phyloP scores from a whole-genome alignment of 35 echinoderm and acorn worm species.

The Chiridota heheva region DNA sequence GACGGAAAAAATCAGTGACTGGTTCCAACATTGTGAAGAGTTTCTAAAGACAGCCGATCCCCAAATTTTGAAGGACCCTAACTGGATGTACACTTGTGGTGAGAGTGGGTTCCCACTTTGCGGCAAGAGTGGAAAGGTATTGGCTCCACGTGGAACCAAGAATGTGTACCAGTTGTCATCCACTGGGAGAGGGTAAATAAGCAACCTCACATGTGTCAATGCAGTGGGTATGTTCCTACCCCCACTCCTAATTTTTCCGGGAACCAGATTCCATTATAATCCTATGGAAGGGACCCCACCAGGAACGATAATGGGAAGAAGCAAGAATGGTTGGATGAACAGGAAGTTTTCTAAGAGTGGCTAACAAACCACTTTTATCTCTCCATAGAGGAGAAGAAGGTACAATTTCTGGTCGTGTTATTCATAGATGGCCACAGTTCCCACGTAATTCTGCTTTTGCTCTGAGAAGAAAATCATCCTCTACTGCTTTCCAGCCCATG shows the following conservation, averaged over 20 bases:
- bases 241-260: slow-evolving; percentile 27
- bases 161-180: slow-evolving; percentile 16
- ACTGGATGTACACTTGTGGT: slow-evolving; percentile 18
- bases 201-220: background rate
- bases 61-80: background rate
- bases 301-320: background rate
- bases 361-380: slow-evolving; percentile 33
- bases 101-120: slow-evolving; percentile 7
- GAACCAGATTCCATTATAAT: background rate
- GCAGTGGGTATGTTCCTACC: slow-evolving; percentile 1
- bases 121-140: background rate
- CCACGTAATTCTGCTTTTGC: slow-evolving; percentile 24
- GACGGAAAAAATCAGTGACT: background rate
- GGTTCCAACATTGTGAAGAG: slow-evolving; percentile 4
- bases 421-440: slow-evolving; percentile 44
- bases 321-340: slow-evolving; percentile 35
- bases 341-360: slow-evolving; percentile 37
- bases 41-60: background rate
- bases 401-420: slow-evolving; percentile 19
- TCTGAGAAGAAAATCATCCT: slow-evolving; percentile 19
- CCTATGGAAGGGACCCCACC: slow-evolving; percentile 7
- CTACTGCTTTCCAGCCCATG: slow-evolving; percentile 39
- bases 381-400: background rate
- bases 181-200: background rate
- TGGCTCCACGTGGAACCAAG: background rate